Base-by-base conservation (phyloP, 2,113 vertebrate genomes). In the Calonectris borealis region DNA sequence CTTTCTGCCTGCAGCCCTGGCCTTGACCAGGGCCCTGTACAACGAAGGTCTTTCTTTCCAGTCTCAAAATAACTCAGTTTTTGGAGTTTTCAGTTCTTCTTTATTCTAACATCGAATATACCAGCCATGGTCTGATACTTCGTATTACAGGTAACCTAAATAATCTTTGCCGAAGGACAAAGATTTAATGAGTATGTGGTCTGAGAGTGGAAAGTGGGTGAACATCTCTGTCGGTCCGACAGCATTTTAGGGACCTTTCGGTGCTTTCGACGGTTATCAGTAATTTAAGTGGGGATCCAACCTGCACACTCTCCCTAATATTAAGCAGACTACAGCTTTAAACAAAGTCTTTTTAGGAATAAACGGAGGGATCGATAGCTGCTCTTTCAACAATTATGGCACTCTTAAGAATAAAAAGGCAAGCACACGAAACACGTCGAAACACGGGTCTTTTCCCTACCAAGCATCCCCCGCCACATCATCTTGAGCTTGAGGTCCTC, bases 341-440 rank as follows among this genome's bases (percentile, higher is more conserved):
- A 78, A 36, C 7, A 4, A 68, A 26, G 16, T 88, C 31, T 66
- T 86, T 75, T n/a, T 44, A 49, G 32, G 60, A 84, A 44, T 26
- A 71, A 68, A 36, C 3, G 0, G 16, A 36, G 36, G 0, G 1
- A 55, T 19, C 9, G 22, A 34, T 16, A 54, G 16, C 26, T 66
- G 55, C 38, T 75, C 9, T 82, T 92, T 84, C 55, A 60, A 16
- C 38, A 42, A 3, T n/a, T 29, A 12, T 2, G 21, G 4, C 31
- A 11, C 48, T 54, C 36, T 42, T 42, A 12, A 40, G 58, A 75
- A 36, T 19, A 22, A 48, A 25, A 66, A 38, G n/a, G 14, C 25
- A 25, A 76, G 25, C 27, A 48, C 1, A 1, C 1, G 5, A 62
- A 77, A 25, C 10, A 7, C 54, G 20, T 27, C 4, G 38, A 58